These are phyloP conservation scores for Drosophila virilis DNA, from an alignment of 1,140 invertebrate species.

Conservation along the genomic window DNA sequence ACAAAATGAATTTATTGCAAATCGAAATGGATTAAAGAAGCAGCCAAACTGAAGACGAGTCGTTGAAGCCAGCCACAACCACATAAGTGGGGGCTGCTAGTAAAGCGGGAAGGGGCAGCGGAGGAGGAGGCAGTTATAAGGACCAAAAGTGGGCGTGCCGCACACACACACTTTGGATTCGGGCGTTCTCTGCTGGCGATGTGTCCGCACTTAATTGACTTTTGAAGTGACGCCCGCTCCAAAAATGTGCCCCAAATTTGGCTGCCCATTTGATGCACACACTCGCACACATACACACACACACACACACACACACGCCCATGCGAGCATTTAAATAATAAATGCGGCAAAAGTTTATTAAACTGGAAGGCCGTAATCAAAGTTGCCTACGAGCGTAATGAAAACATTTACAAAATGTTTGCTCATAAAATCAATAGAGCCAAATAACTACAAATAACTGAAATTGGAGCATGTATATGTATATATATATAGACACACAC, in stretches of 20 bases:
- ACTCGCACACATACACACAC: background rate
- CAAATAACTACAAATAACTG: conserved; percentile 66
- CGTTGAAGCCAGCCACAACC: background rate
- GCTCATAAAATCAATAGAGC: conserved; percentile 75
- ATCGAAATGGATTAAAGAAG: conserved; percentile 72
- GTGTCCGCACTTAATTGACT: conserved; percentile 74
- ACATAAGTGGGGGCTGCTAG: no score
- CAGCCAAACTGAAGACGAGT: conserved; percentile 19
- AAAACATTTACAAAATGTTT: conserved; percentile 79
- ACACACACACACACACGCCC: conserved; percentile 24
- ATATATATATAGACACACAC: background rate
- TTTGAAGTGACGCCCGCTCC: conserved; percentile 66
- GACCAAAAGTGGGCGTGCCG: conserved; percentile 8
- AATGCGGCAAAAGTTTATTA: conserved; percentile 71
- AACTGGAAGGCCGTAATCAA: conserved; percentile 39
- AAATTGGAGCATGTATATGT: conserved; percentile 57
- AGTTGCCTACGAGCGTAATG: conserved; percentile 48
- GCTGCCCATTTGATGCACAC: background rate
- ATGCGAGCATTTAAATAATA: conserved; percentile 81
- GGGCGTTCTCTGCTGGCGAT: conserved; percentile 7
- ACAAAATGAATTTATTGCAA: conserved; percentile 75
- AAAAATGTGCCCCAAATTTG: conserved; percentile 37
- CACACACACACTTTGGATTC: conserved; percentile 17
- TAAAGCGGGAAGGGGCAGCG: no score
- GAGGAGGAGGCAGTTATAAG: background rate